These are phyloP conservation scores for Zaprionus vittiger DNA, from an alignment of 1,140 invertebrate species.

Conservation along the genomic window DNA sequence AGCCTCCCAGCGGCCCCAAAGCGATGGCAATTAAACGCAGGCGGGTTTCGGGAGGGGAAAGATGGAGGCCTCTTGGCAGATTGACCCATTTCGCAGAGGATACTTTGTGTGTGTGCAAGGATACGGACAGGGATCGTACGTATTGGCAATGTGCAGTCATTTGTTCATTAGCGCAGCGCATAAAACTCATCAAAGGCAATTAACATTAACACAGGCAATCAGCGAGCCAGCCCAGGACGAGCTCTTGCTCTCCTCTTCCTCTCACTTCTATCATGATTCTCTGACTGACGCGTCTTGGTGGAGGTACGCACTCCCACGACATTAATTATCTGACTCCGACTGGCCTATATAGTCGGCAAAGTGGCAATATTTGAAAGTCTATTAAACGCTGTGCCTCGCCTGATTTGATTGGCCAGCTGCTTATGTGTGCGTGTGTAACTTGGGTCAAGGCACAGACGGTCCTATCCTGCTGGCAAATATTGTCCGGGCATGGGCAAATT, in stretches of 20 bases:
- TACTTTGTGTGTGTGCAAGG: constrained; percentile 37
- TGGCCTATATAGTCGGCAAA: constrained; percentile 60
- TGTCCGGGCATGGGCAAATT: constrained; percentile 38
- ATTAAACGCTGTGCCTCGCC: constrained; percentile 69
- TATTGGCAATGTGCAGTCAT: constrained; percentile 78
- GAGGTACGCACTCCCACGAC: constrained; percentile 58
- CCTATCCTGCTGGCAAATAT: constrained; percentile 38
- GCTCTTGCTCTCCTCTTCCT: not conserved
- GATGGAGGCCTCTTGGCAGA: not conserved
- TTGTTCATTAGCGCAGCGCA: constrained; percentile 80
- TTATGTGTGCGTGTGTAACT: constrained; percentile 33
- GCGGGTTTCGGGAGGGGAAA: not conserved
- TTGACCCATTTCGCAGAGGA: not conserved
- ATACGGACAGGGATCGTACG: constrained; percentile 41
- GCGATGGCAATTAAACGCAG: constrained; percentile 61
- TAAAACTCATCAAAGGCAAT: constrained; percentile 82
- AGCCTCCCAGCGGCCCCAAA: not conserved
- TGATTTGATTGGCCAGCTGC: constrained; percentile 55
- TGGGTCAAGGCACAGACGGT: constrained; percentile 18
- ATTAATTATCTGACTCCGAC: constrained; percentile 73
- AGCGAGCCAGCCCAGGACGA: constrained; percentile 39
- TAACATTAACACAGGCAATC: constrained; percentile 81
- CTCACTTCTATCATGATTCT: not conserved
- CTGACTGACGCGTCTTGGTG: not conserved
- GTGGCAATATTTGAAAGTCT: constrained; percentile 83